Conservation (phyloP, 2,888 invertebrate genomes). For the Melanchra persicariae region DNA sequence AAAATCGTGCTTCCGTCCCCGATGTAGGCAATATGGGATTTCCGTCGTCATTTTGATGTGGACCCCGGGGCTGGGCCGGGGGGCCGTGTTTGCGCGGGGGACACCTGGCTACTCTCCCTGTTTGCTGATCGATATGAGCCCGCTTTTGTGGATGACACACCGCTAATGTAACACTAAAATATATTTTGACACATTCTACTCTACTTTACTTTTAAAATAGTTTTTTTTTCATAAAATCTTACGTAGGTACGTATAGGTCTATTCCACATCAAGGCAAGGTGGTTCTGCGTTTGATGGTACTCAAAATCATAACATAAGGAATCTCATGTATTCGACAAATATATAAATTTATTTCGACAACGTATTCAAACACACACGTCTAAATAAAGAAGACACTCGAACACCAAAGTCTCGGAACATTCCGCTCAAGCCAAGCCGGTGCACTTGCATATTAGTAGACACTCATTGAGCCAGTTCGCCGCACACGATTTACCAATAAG, state of each 20-base stretch:
- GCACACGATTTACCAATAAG: conserved; percentile 63
- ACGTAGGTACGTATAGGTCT: too few relatives aligned
- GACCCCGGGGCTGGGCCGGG: conserved; percentile 78
- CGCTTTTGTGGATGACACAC: conserved; percentile 69
- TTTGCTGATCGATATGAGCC: conserved; percentile 84
- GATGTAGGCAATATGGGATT: conserved; percentile 89
- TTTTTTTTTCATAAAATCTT: neutral
- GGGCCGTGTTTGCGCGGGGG: conserved; percentile 84
- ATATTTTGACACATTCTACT: conserved; percentile 55
- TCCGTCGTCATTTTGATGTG: conserved; percentile 89
- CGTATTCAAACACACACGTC: neutral
- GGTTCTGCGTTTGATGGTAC: too few relatives aligned
- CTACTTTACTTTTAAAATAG: neutral
- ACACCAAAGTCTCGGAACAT: conserved; percentile 3
- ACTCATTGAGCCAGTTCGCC: conserved; percentile 41
- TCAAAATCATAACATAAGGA: too few relatives aligned
- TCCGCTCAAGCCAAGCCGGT: conserved; percentile 11
- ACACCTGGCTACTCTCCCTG: conserved; percentile 85
- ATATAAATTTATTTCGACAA: neutral
- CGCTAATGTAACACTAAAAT: conserved; percentile 68
- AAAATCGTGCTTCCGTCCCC: conserved; percentile 89
- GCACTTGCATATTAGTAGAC: conserved; percentile 40
- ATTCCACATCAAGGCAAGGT: neutral
- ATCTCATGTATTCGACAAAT: neutral
- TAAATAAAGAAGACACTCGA: neutral